Evolutionary conservation across 2,888 invertebrate species (phyloP).

Genomic region (Tipula confusa): DNA sequence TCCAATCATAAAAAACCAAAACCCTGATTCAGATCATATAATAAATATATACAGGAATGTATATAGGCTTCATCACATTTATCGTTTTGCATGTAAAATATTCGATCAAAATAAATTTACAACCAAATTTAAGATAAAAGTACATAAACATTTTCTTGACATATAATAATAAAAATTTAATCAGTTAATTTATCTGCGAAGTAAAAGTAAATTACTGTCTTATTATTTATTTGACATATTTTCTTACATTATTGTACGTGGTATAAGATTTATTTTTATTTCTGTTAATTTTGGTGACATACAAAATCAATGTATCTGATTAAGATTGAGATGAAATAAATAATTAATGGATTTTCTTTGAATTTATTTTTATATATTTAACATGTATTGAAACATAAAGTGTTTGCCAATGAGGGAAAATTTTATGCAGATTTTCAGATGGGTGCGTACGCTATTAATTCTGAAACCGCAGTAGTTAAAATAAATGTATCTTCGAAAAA

Average conservation of each 20-base stretch:
- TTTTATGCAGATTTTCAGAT: too few species aligned
- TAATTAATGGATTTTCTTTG: background rate
- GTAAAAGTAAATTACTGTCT: background rate
- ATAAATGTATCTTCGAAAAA: too few species aligned
- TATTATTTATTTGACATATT: background rate
- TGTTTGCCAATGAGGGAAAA: too few species aligned
- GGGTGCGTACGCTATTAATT: too few species aligned
- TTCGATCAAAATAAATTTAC: background rate
- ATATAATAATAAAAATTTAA: background rate
- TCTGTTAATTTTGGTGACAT: background rate
- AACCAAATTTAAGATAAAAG: background rate
- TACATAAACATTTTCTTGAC: background rate
- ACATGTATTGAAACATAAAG: too few species aligned
- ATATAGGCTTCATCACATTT: too few species aligned
- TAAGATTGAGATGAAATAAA: constrained; percentile 4
- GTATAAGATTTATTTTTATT: background rate
- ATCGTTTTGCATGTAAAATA: too few species aligned
- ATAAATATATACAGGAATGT: too few species aligned
- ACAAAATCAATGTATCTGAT: background rate
- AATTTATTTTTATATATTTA: background rate
- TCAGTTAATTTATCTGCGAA: background rate
- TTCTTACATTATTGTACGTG: background rate
- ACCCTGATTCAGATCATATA: too few species aligned
- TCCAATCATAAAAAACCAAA: background rate
- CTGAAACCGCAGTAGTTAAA: too few species aligned